Percentiles rank a stretch among this genome's conserved stretches.
Evolutionary conservation across 92 coral and sea anemone species (phyloP).

Genomic region (Nematostella vectensis): DNA sequence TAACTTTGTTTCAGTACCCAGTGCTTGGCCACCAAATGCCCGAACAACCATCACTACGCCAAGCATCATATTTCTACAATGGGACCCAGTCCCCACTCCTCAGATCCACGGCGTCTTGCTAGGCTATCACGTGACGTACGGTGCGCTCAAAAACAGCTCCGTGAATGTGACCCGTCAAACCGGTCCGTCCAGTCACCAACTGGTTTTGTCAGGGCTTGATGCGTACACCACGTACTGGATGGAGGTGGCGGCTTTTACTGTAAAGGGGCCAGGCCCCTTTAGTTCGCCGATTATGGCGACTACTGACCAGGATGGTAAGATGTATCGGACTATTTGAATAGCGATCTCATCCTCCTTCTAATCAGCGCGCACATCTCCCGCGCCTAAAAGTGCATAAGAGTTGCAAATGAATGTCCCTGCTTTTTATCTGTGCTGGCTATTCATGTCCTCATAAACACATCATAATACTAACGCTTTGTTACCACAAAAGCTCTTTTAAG

Average conservation of each 20-base stretch:
- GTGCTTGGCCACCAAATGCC: constrained; percentile 3
- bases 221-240: background rate
- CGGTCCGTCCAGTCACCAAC: background rate
- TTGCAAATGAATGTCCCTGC: no score
- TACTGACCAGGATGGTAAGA: constrained; percentile 1
- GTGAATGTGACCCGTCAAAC: background rate
- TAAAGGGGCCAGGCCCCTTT: background rate
- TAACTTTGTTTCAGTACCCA: constrained; percentile 12
- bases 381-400: no score
- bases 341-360: no score
- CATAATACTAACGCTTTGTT: no score
- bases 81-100: constrained; percentile 3
- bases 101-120: constrained; percentile 4
- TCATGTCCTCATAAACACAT: no score
- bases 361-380: no score
- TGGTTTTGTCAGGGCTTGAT: background rate
- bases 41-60: constrained; percentile 1
- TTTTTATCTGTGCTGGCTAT: no score
- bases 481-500: no score
- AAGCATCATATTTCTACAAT: constrained; percentile 3
- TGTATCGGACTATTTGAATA: no score
- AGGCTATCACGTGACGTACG: constrained; percentile 2
- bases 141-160: background rate
- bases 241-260: background rate
- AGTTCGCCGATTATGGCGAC: background rate